Evolutionary conservation across 2,113 vertebrate species (phyloP).

Genomic region (Podarcis cretensis): DNA sequence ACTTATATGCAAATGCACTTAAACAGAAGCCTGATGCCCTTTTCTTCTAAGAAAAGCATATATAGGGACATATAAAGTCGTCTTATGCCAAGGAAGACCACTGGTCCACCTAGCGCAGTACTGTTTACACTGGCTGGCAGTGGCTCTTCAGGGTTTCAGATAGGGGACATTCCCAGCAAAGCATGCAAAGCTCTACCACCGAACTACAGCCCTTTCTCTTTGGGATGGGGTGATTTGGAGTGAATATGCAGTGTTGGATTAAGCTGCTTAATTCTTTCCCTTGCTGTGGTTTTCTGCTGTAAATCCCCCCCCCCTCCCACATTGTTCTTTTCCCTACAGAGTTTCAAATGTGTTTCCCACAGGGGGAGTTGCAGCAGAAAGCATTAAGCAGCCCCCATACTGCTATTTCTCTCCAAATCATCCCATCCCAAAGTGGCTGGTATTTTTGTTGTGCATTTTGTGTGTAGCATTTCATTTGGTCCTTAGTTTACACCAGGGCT

Average conservation of each 20-base stretch:
- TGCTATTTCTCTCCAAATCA: not conserved
- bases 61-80: no score
- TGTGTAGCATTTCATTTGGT: not conserved
- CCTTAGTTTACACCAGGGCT: no score
- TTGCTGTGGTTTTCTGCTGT: not conserved
- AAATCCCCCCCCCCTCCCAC: not conserved
- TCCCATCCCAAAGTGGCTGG: not conserved
- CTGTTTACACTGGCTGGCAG: no score
- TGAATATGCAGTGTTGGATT: not conserved
- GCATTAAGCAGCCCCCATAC: not conserved
- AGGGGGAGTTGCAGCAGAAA: not conserved
- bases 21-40: not conserved
- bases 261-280: no score
- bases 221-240: not conserved
- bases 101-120: no score
- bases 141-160: no score
- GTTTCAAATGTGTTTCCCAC: not conserved
- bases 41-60: not conserved
- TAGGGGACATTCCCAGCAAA: no score
- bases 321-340: not conserved
- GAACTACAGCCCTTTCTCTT: no score
- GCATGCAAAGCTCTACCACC: no score
- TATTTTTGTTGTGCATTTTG: not conserved
- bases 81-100: no score
- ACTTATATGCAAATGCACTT: not conserved